Percentiles rank a stretch among this genome's conserved stretches.
phyloP scores from a whole-genome alignment of 2,113 vertebrate species.

The Euleptes europaea region DNA sequence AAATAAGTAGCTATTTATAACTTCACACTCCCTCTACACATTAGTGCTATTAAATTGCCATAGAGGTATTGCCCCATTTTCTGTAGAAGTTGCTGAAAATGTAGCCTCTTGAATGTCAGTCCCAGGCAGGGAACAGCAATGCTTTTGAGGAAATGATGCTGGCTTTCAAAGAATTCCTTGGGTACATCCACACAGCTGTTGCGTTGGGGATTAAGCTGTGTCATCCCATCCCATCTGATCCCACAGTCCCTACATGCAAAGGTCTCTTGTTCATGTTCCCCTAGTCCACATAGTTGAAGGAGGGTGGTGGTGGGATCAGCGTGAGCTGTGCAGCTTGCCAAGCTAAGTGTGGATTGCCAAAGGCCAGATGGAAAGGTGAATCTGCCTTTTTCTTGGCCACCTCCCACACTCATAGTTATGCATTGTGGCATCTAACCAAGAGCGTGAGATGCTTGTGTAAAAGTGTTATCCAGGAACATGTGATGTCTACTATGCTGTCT shows the following conservation, averaged over 20 bases:
- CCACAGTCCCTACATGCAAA: not conserved
- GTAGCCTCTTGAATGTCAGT: not conserved
- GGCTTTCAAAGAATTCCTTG: not conserved
- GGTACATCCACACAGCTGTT: not conserved
- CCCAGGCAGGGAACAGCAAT: not conserved
- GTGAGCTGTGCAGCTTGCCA: not conserved
- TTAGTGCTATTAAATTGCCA: not conserved
- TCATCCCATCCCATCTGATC: not conserved
- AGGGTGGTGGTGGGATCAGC: not conserved
- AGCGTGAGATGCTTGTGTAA: not conserved
- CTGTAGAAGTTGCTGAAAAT: not conserved
- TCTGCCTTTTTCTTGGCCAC: not conserved
- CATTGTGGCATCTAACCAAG: not conserved
- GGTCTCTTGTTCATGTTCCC: not conserved
- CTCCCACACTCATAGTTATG: not conserved
- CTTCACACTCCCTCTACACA: not conserved
- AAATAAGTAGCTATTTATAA: slow-evolving; percentile 33
- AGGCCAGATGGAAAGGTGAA: not conserved
- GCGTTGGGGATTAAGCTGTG: not conserved
- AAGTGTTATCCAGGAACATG: not conserved
- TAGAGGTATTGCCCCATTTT: not conserved
- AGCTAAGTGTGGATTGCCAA: not conserved
- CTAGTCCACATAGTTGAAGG: not conserved
- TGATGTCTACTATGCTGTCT: not conserved
- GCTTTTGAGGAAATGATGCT: not conserved